Percentiles rank a stretch among this genome's conserved stretches.
These are phyloP conservation scores for Drosophila athabasca DNA, from an alignment of 1,140 invertebrate species.

Conservation along the genomic window DNA sequence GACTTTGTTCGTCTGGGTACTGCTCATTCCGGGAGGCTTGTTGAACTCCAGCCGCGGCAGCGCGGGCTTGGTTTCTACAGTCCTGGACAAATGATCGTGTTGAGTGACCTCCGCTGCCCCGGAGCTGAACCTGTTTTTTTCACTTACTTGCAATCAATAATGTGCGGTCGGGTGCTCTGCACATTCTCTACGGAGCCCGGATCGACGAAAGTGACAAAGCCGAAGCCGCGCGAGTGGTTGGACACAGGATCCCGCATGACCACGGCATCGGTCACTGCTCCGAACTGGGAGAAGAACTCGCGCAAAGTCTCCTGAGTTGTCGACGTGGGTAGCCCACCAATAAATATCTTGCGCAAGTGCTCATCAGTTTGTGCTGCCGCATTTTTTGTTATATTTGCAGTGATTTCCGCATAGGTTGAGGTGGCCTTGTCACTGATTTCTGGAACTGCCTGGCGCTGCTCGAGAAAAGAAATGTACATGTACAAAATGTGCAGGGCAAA, in stretches of 20 bases:
- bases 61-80: conserved; percentile 98
- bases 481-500: too few relatives aligned
- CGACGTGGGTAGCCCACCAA: conserved; percentile 56
- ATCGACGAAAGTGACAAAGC: conserved; percentile 59
- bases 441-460: too few relatives aligned
- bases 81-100: conserved; percentile 83
- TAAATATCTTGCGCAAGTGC: conserved; percentile 72
- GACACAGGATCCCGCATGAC: conserved; percentile 66
- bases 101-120: too few relatives aligned
- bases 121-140: too few relatives aligned
- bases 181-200: conserved; percentile 58
- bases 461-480: too few relatives aligned
- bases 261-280: conserved; percentile 55
- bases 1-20: conserved; percentile 93
- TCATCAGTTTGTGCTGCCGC: conserved; percentile 23
- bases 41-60: conserved; percentile 96
- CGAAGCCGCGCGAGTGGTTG: conserved; percentile 67
- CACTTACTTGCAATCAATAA: conserved; percentile 82
- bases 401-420: neutral
- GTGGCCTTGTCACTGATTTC: too few relatives aligned
- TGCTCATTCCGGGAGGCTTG: conserved; percentile 90
- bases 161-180: conserved; percentile 54
- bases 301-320: conserved; percentile 46
- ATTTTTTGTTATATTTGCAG: neutral
- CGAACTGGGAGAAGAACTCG: conserved; percentile 55